Evolutionary conservation across 2,888 invertebrate genomes (phyloP), one percentile per base, ranked within the genome.

Genomic region (Sisyra terminalis): DNA sequence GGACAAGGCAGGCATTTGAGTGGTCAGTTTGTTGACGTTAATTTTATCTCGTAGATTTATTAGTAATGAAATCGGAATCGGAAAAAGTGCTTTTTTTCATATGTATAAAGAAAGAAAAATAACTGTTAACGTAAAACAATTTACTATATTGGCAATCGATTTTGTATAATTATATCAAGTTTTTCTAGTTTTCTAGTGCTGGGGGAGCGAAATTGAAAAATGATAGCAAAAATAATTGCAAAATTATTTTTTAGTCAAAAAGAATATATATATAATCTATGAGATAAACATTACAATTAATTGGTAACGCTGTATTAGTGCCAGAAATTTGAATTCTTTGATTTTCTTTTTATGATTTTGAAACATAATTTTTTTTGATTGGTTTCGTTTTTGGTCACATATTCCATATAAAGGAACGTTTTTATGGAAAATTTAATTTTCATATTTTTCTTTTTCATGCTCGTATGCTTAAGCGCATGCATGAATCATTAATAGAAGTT

Each of bases 1-100:
- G 94, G 94, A 50, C 93, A 93, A 77, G 87, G 87, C 58, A 75
- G 86, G 56, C 84, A 86, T 59, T 75, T 78, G 62, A 73, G 78
- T 59, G 79, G 80, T 79, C 63, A 66, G 70, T 71, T 69, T 66
- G 64, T 57, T 57, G 57, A 56, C 55, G 40, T 43, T 45, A 46
- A 42, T 37, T 40, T 45, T 41, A 45, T 39, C 45, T 39, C 38
- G 38, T 42, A 42, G 30, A 41, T 39, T 35, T 35, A 39, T 30
- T 16, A 42, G 32, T 30, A 37, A 40, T 16, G n/a, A 29, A 40
- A 31, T 16, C 39, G 14, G 29, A 10, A 29, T 24, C 10, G 18
- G 18, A 39, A 24, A 13, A 39, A 38, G 16, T 11, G 14, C 7
- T 17, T 38, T 14, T 7, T 38, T 9, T 18, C 13, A 9, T n/a